Percentiles rank a stretch among this genome's conserved stretches.
Conservation (phyloP, 2,113 vertebrate genomes). For the Salvator merianae region DNA sequence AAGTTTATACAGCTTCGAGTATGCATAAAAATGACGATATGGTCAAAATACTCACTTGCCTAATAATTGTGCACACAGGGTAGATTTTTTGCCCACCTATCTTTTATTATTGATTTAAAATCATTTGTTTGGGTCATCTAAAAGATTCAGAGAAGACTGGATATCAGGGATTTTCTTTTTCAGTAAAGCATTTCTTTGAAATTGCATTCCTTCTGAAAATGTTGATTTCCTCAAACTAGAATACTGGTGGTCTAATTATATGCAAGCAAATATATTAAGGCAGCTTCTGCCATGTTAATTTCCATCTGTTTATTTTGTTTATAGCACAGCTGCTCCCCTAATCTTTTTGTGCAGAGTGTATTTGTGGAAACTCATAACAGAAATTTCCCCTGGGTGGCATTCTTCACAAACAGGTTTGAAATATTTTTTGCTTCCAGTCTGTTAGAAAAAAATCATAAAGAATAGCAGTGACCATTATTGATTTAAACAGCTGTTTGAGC, state of each 20-base stretch:
- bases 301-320: slow-evolving; percentile 46
- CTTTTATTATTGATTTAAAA: too few relatives aligned
- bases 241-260: not conserved
- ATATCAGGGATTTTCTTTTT: too few relatives aligned
- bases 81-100: too few relatives aligned
- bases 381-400: slow-evolving; percentile 86
- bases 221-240: not conserved
- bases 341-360: slow-evolving; percentile 91
- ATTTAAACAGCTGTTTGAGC: not conserved
- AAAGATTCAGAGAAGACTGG: too few relatives aligned
- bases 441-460: not conserved
- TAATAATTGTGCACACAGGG: too few relatives aligned
- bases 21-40: too few relatives aligned
- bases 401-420: slow-evolving; percentile 92
- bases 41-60: too few relatives aligned
- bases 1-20: too few relatives aligned
- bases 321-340: slow-evolving; percentile 93
- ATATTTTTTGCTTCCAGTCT: slow-evolving; percentile 35
- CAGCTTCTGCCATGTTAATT: not conserved
- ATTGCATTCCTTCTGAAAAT: not conserved
- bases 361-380: slow-evolving; percentile 92
- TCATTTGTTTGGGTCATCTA: too few relatives aligned
- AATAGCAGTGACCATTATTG: not conserved
- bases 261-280: accelerated
- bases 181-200: not conserved